Base-by-base conservation (phyloP, 2,113 vertebrate genomes). In the Dendrocopos noguchii region DNA sequence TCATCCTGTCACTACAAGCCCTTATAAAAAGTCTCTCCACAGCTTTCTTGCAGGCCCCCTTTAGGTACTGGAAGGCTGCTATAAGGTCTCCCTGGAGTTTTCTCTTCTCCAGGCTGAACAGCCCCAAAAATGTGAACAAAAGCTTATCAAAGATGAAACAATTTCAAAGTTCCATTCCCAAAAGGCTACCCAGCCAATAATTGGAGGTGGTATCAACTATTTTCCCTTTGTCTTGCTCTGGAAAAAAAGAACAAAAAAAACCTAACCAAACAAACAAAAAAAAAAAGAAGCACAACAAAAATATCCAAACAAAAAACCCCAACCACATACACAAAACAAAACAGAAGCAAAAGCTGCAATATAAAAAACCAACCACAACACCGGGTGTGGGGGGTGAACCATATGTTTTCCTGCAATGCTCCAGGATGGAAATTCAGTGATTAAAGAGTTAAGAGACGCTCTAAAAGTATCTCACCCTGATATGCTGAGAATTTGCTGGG, bases 401-500 rank as follows among this genome's bases (percentile, higher is more conserved):
- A 56, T 88, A 80, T 82, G 93, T 15, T 12, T 76, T 56, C 76
- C 10, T 4, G 71, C 24, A 8, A 61, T 13, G 77, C 91, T 92
- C 77, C 6, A 0, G 34, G 71, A 94, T 57, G 34, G 72, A 82
- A 89, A 95, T 36, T 5, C 73, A 17, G 95, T 1, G 2, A 70
- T 1, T 42, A 61, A 94, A 90, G 93, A 96, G 96, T 96, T 96
- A 94, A 97, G 86, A 70, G 85, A 91, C 0, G 14, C 85, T 94
- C 92, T 71, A 72, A 92, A 91, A 77, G 88, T 60, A 81, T 93
- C 91, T 95, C 93, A 95, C 92, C 95, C 93, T 65, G 96, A 93
- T 94, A 93, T 56, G 88, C 86, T 3, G 95, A 29, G 91, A 96
- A n/a, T 22, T 16, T 85, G 93, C 94, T 18, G 94, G 93, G 95